These are phyloP conservation scores for Boloria selene DNA, from an alignment of 2,888 invertebrate genomes.

Conservation along the genomic window DNA sequence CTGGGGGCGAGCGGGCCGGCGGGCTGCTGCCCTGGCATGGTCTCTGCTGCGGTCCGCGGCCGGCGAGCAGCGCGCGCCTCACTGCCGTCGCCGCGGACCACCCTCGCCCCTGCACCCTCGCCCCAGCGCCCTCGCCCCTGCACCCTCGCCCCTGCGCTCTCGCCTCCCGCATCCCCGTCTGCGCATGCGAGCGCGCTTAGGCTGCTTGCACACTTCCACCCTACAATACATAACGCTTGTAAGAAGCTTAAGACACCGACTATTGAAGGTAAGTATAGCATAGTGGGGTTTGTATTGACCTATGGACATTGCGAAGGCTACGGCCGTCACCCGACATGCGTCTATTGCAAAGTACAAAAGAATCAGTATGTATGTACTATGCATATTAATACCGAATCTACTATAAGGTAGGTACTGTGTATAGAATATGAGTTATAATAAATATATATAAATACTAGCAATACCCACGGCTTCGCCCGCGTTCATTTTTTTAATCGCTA, in stretches of 20 bases:
- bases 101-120: constrained; percentile 12
- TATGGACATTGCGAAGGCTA: background rate
- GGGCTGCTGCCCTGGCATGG: constrained; percentile 24
- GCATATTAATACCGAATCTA: too few relatives aligned
- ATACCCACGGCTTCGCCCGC: too few relatives aligned
- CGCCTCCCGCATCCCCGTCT: constrained; percentile 18
- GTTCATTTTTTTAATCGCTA: too few relatives aligned
- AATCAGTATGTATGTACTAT: too few relatives aligned
- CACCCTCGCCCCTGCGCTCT: constrained; percentile 23
- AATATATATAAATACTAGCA: too few relatives aligned
- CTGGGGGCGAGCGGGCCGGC: background rate
- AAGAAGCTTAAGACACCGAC: too few relatives aligned
- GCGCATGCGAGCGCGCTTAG: constrained; percentile 23
- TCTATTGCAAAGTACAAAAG: too few relatives aligned
- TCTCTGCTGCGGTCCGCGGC: constrained; percentile 22
- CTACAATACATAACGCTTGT: background rate
- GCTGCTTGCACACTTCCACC: constrained; percentile 5
- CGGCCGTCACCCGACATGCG: too few relatives aligned
- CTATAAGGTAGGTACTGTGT: too few relatives aligned
- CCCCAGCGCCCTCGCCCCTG: constrained; percentile 22
- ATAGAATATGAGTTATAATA: too few relatives aligned
- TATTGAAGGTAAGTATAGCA: background rate
- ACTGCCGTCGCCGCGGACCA: constrained; percentile 23
- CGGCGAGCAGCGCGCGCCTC: constrained; percentile 21
- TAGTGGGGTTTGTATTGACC: constrained; percentile 5